A percentile compares a stretch with the other conserved stretches of the same genome.
Evolutionary conservation across 2,113 vertebrate genomes (phyloP).

Genomic region (Serilophus lunatus): DNA sequence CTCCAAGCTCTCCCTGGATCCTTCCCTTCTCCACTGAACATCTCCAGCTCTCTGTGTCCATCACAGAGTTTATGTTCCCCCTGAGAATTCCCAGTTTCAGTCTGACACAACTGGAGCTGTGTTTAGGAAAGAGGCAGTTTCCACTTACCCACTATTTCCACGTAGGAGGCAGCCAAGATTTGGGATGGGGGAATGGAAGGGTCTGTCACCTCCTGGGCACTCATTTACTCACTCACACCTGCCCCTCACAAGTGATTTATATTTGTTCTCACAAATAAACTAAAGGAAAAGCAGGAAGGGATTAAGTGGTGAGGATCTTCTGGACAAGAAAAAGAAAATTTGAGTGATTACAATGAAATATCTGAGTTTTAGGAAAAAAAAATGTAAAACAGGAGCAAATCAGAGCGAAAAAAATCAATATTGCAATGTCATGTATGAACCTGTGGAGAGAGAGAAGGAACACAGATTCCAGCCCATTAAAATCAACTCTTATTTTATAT

Average conservation of each 20-base stretch:
- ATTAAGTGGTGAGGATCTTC: neutral
- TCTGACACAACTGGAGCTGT: rapidly evolving
- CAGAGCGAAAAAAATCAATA: neutral
- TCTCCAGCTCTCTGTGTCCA: neutral
- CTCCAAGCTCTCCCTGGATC: neutral
- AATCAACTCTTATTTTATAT: neutral
- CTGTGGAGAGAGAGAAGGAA: neutral
- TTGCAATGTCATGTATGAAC: neutral
- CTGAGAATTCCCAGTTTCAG: neutral
- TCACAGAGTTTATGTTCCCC: neutral
- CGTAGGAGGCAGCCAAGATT: neutral
- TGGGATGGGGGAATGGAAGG: rapidly evolving
- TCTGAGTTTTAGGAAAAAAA: neutral
- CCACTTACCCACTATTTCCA: neutral
- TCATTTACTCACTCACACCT: rapidly evolving
- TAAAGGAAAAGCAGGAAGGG: neutral
- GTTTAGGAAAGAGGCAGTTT: neutral
- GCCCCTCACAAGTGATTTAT: neutral
- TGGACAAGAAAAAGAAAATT: neutral
- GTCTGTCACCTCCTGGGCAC: neutral
- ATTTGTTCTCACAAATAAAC: neutral
- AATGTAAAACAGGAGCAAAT: neutral
- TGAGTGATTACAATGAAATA: neutral
- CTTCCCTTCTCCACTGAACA: neutral
- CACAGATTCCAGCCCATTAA: neutral